Percentiles rank a stretch among this genome's conserved stretches.
Evolutionary conservation across 2,797 vertebrate genomes (phyloP).

Genomic region (Sciurus vulgaris): DNA sequence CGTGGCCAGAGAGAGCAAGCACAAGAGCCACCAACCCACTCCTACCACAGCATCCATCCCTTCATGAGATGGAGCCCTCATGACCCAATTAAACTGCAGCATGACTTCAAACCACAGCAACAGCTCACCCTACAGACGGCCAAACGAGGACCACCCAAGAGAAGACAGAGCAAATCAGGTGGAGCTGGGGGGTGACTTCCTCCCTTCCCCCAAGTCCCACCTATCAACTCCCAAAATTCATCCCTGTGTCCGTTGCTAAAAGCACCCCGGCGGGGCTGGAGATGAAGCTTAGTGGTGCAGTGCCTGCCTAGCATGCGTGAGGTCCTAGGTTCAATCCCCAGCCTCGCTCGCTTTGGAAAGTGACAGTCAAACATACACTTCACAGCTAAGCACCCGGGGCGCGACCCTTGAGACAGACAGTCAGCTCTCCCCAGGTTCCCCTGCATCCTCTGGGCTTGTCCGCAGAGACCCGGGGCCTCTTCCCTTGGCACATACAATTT

Average conservation of each 20-base stretch:
- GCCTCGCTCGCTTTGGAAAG: not conserved
- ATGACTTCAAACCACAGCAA: not conserved
- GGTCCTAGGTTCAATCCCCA: too few species aligned
- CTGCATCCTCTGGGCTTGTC: not conserved
- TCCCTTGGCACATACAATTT: accelerated
- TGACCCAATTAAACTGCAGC: not conserved
- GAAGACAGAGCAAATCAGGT: not conserved
- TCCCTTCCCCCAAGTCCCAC: not conserved
- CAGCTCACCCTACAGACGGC: not conserved
- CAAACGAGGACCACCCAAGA: accelerated
- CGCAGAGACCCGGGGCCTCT: accelerated
- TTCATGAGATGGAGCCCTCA: not conserved
- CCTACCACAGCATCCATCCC: too few species aligned
- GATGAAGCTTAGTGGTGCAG: too few species aligned
- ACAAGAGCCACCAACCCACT: not conserved
- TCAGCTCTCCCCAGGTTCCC: not conserved
- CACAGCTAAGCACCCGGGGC: not conserved
- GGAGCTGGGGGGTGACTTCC: not conserved
- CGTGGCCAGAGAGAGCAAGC: not conserved
- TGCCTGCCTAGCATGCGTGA: too few species aligned
- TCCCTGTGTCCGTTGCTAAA: not conserved
- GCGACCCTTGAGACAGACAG: accelerated
- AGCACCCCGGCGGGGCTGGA: not conserved
- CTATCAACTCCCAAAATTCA: not conserved
- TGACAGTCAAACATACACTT: accelerated